Percentiles rank a stretch among this genome's conserved stretches.
Conservation (phyloP, 2,797 vertebrate species). For the Liasis olivaceus region DNA sequence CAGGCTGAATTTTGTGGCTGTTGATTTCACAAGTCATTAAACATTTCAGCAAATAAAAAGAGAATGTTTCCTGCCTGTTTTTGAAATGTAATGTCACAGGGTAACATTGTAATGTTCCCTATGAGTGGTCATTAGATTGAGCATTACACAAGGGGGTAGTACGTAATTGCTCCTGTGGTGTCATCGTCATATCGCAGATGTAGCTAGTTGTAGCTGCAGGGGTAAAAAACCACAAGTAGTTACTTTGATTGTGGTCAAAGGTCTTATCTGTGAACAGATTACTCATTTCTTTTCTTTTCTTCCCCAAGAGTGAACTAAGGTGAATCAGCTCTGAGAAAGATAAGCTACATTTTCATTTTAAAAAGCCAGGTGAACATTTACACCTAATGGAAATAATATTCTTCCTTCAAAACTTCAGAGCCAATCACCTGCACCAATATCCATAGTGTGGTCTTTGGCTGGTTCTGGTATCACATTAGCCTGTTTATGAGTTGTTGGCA, state of each 20-base stretch:
- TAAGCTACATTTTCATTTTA: background rate
- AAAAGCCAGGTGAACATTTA: background rate
- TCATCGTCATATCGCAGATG: slow-evolving; percentile 32
- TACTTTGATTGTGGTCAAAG: slow-evolving; percentile 45
- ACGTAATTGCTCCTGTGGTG: slow-evolving; percentile 14
- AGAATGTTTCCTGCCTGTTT: slow-evolving; percentile 50
- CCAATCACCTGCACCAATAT: background rate
- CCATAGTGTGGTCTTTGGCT: background rate
- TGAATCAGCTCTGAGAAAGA: slow-evolving; percentile 25
- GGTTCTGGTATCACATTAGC: background rate
- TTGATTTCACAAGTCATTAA: slow-evolving; percentile 71
- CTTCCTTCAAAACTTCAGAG: background rate
- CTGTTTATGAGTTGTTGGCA: background rate
- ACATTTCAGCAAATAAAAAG: slow-evolving; percentile 63
- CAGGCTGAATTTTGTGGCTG: slow-evolving; percentile 34
- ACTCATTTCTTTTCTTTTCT: slow-evolving; percentile 30
- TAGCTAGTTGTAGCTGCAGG: slow-evolving; percentile 25
- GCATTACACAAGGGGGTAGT: slow-evolving; percentile 1
- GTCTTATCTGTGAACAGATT: slow-evolving; percentile 32
- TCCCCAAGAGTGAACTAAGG: slow-evolving; percentile 23
- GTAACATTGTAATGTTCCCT: slow-evolving; percentile 26
- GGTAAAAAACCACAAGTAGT: slow-evolving; percentile 35
- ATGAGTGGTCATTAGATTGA: slow-evolving; percentile 36
- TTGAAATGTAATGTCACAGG: slow-evolving; percentile 44
- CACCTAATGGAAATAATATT: slow-evolving; percentile 11